Evolutionary conservation across 2,113 vertebrate species (phyloP).

Genomic region (Pelmatolapia mariae): DNA sequence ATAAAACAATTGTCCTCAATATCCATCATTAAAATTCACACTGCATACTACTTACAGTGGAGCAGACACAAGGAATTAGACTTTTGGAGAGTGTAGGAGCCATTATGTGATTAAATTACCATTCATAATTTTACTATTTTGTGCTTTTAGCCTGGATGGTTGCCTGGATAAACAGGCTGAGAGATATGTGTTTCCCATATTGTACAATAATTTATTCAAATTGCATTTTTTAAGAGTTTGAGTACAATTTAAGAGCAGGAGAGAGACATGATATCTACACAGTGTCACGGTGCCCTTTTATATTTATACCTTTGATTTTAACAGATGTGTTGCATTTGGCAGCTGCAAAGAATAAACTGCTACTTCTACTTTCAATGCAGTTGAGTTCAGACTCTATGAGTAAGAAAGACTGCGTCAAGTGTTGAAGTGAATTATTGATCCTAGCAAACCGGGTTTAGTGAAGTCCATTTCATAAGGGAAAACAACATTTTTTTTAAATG

Average conservation of each 20-base stretch:
- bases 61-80: constrained; percentile 50
- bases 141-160: constrained; percentile 43
- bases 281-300: not conserved
- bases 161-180: constrained; percentile 29
- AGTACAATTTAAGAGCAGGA: not conserved
- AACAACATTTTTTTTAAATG: not conserved
- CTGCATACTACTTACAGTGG: constrained; percentile 35
- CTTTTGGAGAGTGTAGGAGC: constrained; percentile 43
- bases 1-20: constrained; percentile 31
- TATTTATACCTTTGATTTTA: not conserved
- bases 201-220: constrained; percentile 28
- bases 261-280: not conserved
- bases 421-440: not conserved
- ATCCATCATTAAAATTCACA: constrained; percentile 48
- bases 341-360: not conserved
- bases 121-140: constrained; percentile 55
- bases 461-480: not conserved
- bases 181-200: constrained; percentile 2
- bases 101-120: constrained; percentile 64
- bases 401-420: not conserved
- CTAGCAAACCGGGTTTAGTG: not conserved
- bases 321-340: not conserved
- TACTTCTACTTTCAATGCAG: not conserved
- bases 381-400: not conserved
- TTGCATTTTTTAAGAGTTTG: not conserved